A percentile compares a stretch with the other conserved stretches of the same genome.
Evolutionary conservation across 2,797 vertebrate species (phyloP).

Genomic region (Rousettus madagascariensis): DNA sequence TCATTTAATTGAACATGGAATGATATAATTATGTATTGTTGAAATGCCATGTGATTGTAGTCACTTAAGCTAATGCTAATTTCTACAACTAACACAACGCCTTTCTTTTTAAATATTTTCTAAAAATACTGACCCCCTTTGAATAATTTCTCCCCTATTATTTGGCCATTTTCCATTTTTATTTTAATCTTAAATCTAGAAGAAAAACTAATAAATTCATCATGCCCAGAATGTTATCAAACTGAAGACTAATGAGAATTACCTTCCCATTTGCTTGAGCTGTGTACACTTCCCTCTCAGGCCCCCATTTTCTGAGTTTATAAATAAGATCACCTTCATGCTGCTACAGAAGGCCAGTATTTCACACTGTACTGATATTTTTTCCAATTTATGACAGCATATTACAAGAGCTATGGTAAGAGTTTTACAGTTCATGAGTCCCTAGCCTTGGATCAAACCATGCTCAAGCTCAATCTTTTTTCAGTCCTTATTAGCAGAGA

Average conservation of each 20-base stretch:
- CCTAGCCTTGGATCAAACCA: constrained; percentile 37
- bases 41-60: background rate
- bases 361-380: background rate
- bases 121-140: background rate
- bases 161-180: background rate
- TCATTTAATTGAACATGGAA: background rate
- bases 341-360: background rate
- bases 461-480: background rate
- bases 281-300: background rate
- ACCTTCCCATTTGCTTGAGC: background rate
- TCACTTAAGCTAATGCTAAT: background rate
- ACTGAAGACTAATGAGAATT: background rate
- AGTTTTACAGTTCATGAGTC: constrained; percentile 47
- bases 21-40: background rate
- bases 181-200: constrained; percentile 1
- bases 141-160: background rate
- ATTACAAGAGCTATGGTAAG: background rate
- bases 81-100: constrained; percentile 13
- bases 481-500: constrained; percentile 48
- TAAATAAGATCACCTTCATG: constrained; percentile 3
- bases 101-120: constrained; percentile 15
- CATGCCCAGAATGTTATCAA: background rate
- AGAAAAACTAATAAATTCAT: background rate
- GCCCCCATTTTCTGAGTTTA: background rate
- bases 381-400: constrained; percentile 43